Percentiles rank a stretch among this genome's conserved stretches.
phyloP scores from a whole-genome alignment of 2,888 invertebrate genomes.

The Lasioglossum marginatum region DNA sequence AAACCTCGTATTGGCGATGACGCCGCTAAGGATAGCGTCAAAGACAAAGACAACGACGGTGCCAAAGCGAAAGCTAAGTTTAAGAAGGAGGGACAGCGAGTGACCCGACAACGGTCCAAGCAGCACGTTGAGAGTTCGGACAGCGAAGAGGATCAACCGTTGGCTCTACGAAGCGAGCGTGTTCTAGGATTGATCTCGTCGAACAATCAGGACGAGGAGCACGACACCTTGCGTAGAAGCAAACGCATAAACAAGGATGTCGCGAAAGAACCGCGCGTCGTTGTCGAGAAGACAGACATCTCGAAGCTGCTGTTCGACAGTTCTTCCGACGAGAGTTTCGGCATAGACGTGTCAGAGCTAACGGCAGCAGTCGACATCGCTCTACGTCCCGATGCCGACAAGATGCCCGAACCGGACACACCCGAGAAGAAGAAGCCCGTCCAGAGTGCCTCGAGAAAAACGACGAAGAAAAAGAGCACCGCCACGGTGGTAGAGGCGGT shows the following conservation, averaged over 20 bases:
- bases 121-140: slow-evolving; percentile 71
- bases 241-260: slow-evolving; percentile 73
- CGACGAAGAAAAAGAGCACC: slow-evolving; percentile 33
- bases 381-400: slow-evolving; percentile 75
- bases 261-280: slow-evolving; percentile 70
- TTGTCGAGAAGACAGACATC: slow-evolving; percentile 78
- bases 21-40: background rate
- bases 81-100: slow-evolving; percentile 42
- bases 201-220: slow-evolving; percentile 55
- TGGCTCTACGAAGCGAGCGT: slow-evolving; percentile 66
- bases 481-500: background rate
- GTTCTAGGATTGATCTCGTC: slow-evolving; percentile 32
- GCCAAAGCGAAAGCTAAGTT: slow-evolving; percentile 34
- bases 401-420: slow-evolving; percentile 50
- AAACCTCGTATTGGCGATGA: slow-evolving; percentile 42
- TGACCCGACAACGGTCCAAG: slow-evolving; percentile 58
- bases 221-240: slow-evolving; percentile 69
- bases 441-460: slow-evolving; percentile 17
- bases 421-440: slow-evolving; percentile 4
- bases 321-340: slow-evolving; percentile 82
- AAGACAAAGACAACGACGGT: background rate
- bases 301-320: slow-evolving; percentile 77
- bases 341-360: slow-evolving; percentile 78
- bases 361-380: slow-evolving; percentile 79
- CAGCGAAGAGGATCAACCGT: slow-evolving; percentile 76